Evolutionary conservation across 2,113 vertebrate species (phyloP).

Genomic region (Osmerus mordax): DNA sequence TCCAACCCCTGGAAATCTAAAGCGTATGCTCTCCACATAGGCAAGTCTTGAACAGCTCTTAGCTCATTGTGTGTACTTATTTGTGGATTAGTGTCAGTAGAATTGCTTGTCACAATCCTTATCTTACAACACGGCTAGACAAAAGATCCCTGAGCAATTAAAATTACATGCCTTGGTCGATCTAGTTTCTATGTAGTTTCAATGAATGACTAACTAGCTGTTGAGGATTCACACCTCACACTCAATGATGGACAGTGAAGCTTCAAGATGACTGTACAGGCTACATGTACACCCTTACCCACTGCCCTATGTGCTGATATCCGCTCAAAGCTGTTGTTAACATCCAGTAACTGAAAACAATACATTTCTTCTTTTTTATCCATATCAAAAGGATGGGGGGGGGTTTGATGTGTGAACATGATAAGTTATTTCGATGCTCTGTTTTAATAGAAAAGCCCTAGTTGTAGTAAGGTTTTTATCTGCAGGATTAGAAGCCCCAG

Average conservation of each 20-base stretch:
- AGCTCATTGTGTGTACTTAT: conserved; percentile 87
- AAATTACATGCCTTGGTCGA: conserved; percentile 73
- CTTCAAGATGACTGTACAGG: conserved; percentile 46
- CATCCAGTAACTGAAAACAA: conserved; percentile 29
- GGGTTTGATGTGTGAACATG: conserved; percentile 29
- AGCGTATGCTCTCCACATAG: not conserved
- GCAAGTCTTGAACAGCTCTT: not conserved
- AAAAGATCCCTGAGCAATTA: conserved; percentile 69
- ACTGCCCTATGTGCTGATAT: conserved; percentile 25
- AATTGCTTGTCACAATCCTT: conserved; percentile 65
- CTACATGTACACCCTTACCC: not conserved
- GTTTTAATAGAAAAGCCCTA: conserved; percentile 97
- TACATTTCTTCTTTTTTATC: conserved; percentile 21
- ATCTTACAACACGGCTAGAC: conserved; percentile 49
- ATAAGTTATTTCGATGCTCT: conserved; percentile 79
- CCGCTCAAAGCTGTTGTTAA: conserved; percentile 17
- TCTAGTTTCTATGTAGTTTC: conserved; percentile 69
- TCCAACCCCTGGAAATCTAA: not conserved
- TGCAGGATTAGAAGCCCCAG: conserved; percentile 99
- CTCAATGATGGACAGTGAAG: conserved; percentile 21
- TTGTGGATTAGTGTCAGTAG: conserved; percentile 82
- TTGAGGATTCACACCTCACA: conserved; percentile 55
- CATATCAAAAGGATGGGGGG: conserved; percentile 13
- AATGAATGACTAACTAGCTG: conserved; percentile 67
- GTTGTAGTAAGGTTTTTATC: conserved; percentile 99